Evolutionary conservation across 2,113 vertebrate species (phyloP).

Genomic region (Pomatostomus ruficeps): DNA sequence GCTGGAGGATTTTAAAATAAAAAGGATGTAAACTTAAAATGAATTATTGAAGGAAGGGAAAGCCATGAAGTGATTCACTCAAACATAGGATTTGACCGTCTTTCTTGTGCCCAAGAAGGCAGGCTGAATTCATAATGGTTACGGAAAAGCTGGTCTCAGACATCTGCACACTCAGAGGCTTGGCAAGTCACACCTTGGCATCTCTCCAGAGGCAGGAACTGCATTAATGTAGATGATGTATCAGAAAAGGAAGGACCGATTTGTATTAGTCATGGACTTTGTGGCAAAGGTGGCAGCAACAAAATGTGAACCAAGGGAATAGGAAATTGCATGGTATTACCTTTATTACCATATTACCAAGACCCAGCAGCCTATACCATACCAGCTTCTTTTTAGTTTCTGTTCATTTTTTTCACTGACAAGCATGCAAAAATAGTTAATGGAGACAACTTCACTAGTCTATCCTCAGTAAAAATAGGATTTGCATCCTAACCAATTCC

Average conservation of each 20-base stretch:
- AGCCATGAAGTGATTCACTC: background rate
- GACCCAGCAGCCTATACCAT: background rate
- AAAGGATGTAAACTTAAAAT: background rate
- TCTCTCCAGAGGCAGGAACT: background rate
- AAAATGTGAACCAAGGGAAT: background rate
- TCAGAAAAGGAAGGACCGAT: background rate
- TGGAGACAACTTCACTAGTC: background rate
- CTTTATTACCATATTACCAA: background rate
- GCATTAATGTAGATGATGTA: background rate
- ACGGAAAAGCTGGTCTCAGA: background rate
- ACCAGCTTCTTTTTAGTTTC: background rate
- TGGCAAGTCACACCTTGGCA: background rate
- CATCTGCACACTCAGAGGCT: background rate
- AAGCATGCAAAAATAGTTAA: background rate
- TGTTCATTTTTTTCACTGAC: background rate
- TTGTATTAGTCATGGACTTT: background rate
- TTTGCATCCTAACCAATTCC: background rate
- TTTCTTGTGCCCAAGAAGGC: background rate
- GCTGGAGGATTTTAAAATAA: background rate
- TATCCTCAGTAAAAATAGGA: background rate
- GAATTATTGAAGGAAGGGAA: background rate
- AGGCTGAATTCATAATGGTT: background rate
- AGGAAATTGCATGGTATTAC: background rate
- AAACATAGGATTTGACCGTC: background rate
- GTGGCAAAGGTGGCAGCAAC: background rate